These are phyloP conservation scores for Zaprionus lachaisei DNA, from an alignment of 1,140 invertebrate species.

Conservation along the genomic window DNA sequence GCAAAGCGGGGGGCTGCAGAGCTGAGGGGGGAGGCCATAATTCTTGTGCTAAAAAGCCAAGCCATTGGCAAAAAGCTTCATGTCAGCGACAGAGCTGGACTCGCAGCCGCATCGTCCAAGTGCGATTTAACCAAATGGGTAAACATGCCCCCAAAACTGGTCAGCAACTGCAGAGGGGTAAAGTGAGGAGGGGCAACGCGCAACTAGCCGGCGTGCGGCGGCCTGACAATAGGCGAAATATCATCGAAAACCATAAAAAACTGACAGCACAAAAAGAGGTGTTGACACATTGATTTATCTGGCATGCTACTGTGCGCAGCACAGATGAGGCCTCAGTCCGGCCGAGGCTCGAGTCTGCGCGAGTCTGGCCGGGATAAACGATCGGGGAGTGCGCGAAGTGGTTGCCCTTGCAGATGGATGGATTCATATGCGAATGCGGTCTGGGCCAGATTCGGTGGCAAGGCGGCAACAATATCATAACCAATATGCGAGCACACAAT, in stretches of 20 bases:
- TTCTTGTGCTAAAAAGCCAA: constrained; percentile 78
- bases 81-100: constrained; percentile 45
- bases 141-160: constrained; percentile 50
- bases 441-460: constrained; percentile 24
- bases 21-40: constrained; percentile 62
- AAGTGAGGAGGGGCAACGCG: constrained; percentile 40
- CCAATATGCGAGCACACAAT: constrained; percentile 61
- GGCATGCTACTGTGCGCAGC: constrained; percentile 83
- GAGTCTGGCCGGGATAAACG: constrained; percentile 25
- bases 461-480: constrained; percentile 77
- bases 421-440: constrained; percentile 60
- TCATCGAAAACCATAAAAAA: constrained; percentile 84
- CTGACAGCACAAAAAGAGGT: constrained; percentile 85
- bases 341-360: not conserved
- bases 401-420: constrained; percentile 60
- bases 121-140: constrained; percentile 77
- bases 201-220: constrained; percentile 57
- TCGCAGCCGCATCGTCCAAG: constrained; percentile 24
- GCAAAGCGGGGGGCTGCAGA: not conserved
- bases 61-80: constrained; percentile 59
- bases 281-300: constrained; percentile 85
- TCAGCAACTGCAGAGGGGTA: constrained; percentile 33
- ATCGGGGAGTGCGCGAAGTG: not conserved
- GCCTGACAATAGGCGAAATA: constrained; percentile 84
- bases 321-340: constrained; percentile 62